phyloP scores from a whole-genome alignment of 1,140 invertebrate species.

The Formica exsecta region DNA sequence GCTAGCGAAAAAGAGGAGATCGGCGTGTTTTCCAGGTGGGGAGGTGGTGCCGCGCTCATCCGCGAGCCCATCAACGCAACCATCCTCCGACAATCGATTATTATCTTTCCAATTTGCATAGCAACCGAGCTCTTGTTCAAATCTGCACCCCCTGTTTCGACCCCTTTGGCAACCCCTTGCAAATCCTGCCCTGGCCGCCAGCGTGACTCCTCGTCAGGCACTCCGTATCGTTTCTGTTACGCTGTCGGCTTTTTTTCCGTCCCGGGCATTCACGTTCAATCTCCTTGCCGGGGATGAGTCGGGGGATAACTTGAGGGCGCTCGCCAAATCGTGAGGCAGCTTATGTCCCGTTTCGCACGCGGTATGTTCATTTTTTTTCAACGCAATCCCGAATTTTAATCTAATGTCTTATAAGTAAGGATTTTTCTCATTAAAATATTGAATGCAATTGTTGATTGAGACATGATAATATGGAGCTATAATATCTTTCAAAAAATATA shows the following conservation, averaged over 20 bases:
- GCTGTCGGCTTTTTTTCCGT: conserved; percentile 55
- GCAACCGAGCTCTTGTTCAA: conserved; percentile 84
- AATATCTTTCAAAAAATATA: neutral
- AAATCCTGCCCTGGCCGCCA: conserved; percentile 79
- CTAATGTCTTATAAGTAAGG: conserved; percentile 28
- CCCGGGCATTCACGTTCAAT: conserved; percentile 63
- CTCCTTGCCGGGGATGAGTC: conserved; percentile 60
- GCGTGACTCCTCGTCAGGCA: conserved; percentile 71
- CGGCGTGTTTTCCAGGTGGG: conserved; percentile 82
- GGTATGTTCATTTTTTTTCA: conserved; percentile 51
- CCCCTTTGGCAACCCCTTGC: conserved; percentile 81
- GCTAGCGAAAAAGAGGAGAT: conserved; percentile 74
- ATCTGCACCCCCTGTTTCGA: conserved; percentile 80
- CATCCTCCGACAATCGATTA: conserved; percentile 86
- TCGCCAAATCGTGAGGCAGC: conserved; percentile 54
- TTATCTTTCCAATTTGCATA: conserved; percentile 87
- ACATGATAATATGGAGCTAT: neutral
- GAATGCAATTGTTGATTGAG: neutral
- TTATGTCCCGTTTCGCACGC: conserved; percentile 41
- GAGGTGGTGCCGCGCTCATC: conserved; percentile 82
- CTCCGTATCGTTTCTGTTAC: conserved; percentile 75
- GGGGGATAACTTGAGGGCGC: conserved; percentile 52
- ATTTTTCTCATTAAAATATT: conserved; percentile 22
- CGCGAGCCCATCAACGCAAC: conserved; percentile 84
- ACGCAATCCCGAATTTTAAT: conserved; percentile 43